Percentiles rank a stretch among this genome's conserved stretches.
These are phyloP conservation scores for Bombus haemorrhoidalis DNA, from an alignment of 1,140 invertebrate genomes.

Conservation along the genomic window DNA sequence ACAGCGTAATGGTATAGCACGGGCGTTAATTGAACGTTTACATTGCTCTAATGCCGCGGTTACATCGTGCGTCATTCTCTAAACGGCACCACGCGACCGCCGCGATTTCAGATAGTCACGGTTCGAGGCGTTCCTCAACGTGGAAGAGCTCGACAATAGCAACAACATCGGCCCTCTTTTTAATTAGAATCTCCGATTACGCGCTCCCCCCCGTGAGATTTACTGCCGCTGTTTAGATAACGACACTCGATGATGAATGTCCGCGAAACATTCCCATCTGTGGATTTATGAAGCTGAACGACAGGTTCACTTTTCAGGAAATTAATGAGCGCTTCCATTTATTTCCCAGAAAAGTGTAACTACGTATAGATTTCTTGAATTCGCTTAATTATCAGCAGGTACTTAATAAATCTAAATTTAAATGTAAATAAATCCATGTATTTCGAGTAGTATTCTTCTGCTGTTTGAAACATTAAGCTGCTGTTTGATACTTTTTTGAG, in stretches of 20 bases:
- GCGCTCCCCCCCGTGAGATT: not conserved
- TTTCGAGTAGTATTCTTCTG: no score
- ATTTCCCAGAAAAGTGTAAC: not conserved
- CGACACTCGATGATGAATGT: not conserved
- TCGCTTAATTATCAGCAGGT: no score
- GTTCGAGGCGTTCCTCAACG: conserved; percentile 14
- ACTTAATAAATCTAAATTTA: no score
- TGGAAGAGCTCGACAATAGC: conserved; percentile 19
- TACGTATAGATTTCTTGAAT: no score
- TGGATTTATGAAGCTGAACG: no score
- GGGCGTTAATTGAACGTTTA: conserved; percentile 51
- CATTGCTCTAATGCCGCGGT: conserved; percentile 44
- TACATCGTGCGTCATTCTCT: conserved; percentile 49
- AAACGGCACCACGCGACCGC: conserved; percentile 44
- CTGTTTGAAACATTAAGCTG: no score
- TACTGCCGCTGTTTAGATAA: not conserved
- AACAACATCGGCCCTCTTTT: conserved; percentile 21
- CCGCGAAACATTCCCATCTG: not conserved
- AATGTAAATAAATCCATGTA: no score
- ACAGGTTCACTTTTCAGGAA: not conserved
- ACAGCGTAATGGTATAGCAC: conserved; percentile 36
- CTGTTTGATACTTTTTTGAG: no score
- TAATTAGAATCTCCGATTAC: conserved; percentile 23
- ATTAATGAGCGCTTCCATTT: not conserved
- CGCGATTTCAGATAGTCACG: conserved; percentile 50